Percentiles rank a stretch among this genome's conserved stretches.
Conservation (phyloP, 1,140 invertebrate genomes). For the Adoxophyes honmai region DNA sequence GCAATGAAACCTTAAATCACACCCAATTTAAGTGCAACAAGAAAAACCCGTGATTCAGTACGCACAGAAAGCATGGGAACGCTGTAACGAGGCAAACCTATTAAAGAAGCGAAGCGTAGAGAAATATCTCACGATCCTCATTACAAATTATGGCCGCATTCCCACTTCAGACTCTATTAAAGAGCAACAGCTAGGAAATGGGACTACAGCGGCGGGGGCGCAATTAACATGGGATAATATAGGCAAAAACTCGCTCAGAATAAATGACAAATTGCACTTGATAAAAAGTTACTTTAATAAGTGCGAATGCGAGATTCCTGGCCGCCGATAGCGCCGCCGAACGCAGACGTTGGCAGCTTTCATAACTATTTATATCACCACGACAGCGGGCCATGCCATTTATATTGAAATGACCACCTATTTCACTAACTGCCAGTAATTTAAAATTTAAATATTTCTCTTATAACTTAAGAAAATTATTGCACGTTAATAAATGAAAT, state of each 20-base stretch:
- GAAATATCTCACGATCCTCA: constrained; percentile 70
- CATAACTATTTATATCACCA: constrained; percentile 6
- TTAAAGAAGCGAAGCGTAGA: constrained; percentile 60
- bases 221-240: constrained; percentile 42
- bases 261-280: constrained; percentile 41
- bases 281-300: constrained; percentile 28
- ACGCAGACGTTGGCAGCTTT: constrained; percentile 5
- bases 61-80: constrained; percentile 56
- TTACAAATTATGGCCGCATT: constrained; percentile 74
- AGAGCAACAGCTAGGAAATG: constrained; percentile 33
- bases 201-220: constrained; percentile 23
- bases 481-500: not conserved
- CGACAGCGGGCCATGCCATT: not conserved
- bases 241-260: constrained; percentile 32
- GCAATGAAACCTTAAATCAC: constrained; percentile 36
- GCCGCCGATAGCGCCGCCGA: constrained; percentile 3
- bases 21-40: constrained; percentile 33
- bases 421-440: constrained; percentile 3
- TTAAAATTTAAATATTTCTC: constrained; percentile 10
- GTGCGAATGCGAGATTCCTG: constrained; percentile 19
- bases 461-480: constrained; percentile 21
- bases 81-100: constrained; percentile 59
- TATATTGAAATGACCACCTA: constrained; percentile 12
- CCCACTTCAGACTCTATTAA: constrained; percentile 52
- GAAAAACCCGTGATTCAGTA: constrained; percentile 30